A percentile compares a stretch with the other conserved stretches of the same genome.
These are phyloP conservation scores for Chelonia mydas DNA, from an alignment of 2,797 vertebrate genomes.

Conservation along the genomic window DNA sequence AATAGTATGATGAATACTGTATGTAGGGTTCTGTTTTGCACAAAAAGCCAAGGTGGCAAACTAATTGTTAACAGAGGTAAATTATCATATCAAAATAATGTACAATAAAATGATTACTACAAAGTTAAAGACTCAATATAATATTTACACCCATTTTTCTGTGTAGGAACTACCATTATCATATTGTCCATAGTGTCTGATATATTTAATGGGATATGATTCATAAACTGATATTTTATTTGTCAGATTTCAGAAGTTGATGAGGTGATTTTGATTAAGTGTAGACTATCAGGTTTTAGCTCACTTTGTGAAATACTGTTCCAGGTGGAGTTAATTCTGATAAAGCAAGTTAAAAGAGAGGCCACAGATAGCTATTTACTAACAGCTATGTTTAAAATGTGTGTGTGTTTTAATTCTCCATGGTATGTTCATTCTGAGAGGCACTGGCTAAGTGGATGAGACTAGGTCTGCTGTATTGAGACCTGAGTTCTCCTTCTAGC, in stretches of 20 bases:
- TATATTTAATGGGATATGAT: background rate
- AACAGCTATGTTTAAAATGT: background rate
- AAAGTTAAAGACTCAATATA: background rate
- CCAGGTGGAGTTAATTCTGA: background rate
- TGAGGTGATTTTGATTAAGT: background rate
- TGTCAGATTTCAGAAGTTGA: background rate
- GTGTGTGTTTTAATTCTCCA: background rate
- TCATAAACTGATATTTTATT: background rate
- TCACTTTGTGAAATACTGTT: slow-evolving; percentile 46
- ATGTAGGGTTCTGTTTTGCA: slow-evolving; percentile 4
- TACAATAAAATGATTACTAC: slow-evolving; percentile 17
- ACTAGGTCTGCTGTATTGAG: background rate
- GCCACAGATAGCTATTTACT: background rate
- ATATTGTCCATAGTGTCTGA: background rate
- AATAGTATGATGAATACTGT: slow-evolving; percentile 21
- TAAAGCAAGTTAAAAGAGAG: background rate
- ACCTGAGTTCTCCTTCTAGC: background rate
- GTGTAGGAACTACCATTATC: background rate
- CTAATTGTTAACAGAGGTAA: background rate
- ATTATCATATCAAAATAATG: background rate
- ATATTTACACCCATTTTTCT: background rate
- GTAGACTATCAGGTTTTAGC: background rate
- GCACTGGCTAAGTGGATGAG: background rate
- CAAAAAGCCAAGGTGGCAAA: background rate
- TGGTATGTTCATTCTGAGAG: background rate